Percentiles rank a stretch among this genome's conserved stretches.
These are phyloP conservation scores for Gymnocephalus cernua DNA, from an alignment of 2,113 vertebrate species.

Conservation along the genomic window DNA sequence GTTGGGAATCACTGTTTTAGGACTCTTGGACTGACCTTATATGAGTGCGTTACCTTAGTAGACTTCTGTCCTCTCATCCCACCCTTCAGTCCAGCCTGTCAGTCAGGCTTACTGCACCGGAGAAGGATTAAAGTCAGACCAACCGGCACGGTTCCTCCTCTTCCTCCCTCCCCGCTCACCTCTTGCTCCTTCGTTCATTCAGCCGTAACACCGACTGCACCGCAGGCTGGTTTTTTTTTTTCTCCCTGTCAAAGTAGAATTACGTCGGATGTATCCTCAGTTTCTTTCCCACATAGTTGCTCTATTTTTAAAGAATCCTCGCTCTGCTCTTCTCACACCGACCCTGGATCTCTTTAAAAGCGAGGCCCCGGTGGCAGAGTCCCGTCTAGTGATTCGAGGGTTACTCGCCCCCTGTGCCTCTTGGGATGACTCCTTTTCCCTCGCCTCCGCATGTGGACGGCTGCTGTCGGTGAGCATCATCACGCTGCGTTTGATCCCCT, in stretches of 20 bases:
- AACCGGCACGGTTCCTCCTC: slow-evolving; percentile 21
- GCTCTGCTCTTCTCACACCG: not conserved
- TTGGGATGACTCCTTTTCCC: slow-evolving; percentile 46
- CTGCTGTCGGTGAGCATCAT: slow-evolving; percentile 69
- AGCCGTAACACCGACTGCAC: not conserved
- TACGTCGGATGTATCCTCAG: not conserved
- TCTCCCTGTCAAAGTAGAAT: not conserved
- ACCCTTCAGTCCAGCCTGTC: not conserved
- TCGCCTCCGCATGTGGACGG: slow-evolving; percentile 59
- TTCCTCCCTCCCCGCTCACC: slow-evolving; percentile 14
- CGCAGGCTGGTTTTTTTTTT: not conserved
- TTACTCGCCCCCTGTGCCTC: slow-evolving; percentile 53
- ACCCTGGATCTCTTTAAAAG: slow-evolving; percentile 66
- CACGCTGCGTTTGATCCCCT: not conserved
- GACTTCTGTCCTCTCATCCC: not conserved
- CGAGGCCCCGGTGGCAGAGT: slow-evolving; percentile 51
- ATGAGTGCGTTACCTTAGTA: slow-evolving; percentile 14
- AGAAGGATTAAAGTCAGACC: slow-evolving; percentile 57
- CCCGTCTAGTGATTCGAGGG: slow-evolving; percentile 48
- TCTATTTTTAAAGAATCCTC: not conserved
- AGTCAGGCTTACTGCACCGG: slow-evolving; percentile 33
- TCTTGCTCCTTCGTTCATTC: slow-evolving; percentile 26
- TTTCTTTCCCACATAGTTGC: not conserved
- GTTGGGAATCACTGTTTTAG: not conserved
- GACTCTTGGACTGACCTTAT: not conserved